phyloP scores from a whole-genome alignment of 1,140 invertebrate species.

The Chionoecetes opilio region DNA sequence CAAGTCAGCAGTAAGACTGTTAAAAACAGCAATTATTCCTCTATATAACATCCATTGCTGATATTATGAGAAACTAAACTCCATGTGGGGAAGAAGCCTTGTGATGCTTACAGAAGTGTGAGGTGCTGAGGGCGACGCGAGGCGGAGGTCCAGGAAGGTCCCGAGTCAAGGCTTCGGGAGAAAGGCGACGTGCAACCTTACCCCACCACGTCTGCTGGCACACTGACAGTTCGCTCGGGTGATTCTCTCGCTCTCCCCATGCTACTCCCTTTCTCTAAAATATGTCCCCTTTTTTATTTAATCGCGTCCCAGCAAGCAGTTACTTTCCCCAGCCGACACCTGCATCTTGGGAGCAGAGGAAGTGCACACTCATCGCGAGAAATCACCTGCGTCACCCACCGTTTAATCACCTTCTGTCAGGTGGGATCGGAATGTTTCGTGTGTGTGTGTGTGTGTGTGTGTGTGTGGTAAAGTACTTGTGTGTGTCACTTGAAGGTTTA shows the following conservation, averaged over 20 bases:
- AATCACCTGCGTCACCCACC: background rate
- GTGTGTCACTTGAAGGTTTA: no score
- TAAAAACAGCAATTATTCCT: no score
- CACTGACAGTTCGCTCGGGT: background rate
- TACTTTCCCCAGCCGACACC: background rate
- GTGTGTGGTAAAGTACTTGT: no score
- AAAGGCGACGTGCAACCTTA: constrained; percentile 15
- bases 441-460: no score
- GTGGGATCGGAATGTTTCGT: background rate
- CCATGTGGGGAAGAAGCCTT: background rate
- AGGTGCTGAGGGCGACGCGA: background rate
- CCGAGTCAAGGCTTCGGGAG: background rate
- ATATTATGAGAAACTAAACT: no score
- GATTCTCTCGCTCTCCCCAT: constrained; percentile 10
- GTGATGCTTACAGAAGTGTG: background rate
- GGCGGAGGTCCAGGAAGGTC: no score
- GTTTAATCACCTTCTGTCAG: constrained; percentile 28
- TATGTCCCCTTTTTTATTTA: constrained; percentile 41
- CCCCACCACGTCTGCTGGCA: constrained; percentile 33
- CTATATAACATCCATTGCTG: no score
- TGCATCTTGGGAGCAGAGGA: constrained; percentile 3
- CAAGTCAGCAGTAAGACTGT: no score
- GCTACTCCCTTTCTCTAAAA: constrained; percentile 41
- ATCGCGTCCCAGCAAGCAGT: background rate
- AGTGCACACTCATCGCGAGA: background rate